Evolutionary conservation across 2,888 invertebrate species (phyloP).

Genomic region (Salticus scenicus): DNA sequence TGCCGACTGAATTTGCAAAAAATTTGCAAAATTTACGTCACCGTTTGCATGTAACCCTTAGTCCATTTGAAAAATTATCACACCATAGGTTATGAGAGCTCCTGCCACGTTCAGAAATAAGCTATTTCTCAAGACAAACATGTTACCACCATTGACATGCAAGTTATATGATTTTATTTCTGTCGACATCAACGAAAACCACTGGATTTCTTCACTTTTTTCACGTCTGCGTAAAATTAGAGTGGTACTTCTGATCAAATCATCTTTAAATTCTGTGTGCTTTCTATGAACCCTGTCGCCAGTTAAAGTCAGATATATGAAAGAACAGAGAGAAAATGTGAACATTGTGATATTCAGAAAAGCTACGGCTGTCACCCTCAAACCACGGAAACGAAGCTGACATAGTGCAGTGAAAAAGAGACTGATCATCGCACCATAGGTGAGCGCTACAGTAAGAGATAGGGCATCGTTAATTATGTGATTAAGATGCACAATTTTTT

Average conservation of each 20-base stretch:
- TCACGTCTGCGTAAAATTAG: not conserved
- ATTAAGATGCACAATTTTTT: not conserved
- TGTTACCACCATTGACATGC: constrained; percentile 38
- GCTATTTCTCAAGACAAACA: constrained; percentile 41
- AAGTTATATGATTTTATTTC: constrained; percentile 16
- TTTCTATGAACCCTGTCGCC: constrained; percentile 17
- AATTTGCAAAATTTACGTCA: no score
- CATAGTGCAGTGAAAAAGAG: constrained; percentile 24
- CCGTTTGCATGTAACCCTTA: no score
- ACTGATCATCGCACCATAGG: constrained; percentile 22
- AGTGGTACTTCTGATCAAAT: not conserved
- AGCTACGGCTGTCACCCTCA: not conserved
- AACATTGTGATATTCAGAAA: constrained; percentile 2
- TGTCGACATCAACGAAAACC: not conserved
- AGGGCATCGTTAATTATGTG: constrained; percentile 20
- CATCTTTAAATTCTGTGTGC: constrained; percentile 11
- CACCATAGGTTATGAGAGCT: constrained; percentile 40
- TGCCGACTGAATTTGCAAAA: no score
- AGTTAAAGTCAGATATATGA: constrained; percentile 17
- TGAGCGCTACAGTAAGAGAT: constrained; percentile 4
- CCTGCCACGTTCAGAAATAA: constrained; percentile 32
- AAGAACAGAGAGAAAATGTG: not conserved
- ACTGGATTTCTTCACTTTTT: not conserved
- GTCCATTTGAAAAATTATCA: constrained; percentile 47
- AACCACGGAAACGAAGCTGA: not conserved